These are phyloP conservation scores for Sinocyclocheilus grahami DNA, from an alignment of 2,113 vertebrate genomes.

Conservation along the genomic window DNA sequence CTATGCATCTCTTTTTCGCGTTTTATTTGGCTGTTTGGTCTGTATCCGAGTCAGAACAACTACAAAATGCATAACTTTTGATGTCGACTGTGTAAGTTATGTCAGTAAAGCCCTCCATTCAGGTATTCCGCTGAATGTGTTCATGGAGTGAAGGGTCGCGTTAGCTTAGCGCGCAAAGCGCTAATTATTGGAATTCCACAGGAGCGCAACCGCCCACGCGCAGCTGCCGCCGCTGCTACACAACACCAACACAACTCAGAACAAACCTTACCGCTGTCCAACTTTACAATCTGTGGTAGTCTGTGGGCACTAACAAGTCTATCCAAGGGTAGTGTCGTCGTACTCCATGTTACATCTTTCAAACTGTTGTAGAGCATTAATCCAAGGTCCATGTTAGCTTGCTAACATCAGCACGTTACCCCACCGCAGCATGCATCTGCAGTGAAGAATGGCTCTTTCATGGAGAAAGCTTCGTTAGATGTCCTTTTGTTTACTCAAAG, in stretches of 20 bases:
- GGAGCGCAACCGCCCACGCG: constrained; percentile 52
- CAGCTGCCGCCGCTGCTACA: background rate
- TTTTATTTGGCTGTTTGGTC: background rate
- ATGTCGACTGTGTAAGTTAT: background rate
- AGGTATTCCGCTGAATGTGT: background rate
- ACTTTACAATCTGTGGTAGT: constrained; percentile 88
- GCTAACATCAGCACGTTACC: constrained; percentile 51
- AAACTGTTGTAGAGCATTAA: constrained; percentile 83
- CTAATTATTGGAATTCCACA: constrained; percentile 53
- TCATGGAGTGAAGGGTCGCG: background rate
- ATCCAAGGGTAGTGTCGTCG: constrained; percentile 86
- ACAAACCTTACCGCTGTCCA: constrained; percentile 82
- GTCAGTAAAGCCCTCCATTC: background rate
- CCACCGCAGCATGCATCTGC: constrained; percentile 54
- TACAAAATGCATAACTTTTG: background rate
- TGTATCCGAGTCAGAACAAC: background rate
- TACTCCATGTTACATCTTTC: constrained; percentile 94
- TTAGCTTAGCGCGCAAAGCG: constrained; percentile 34
- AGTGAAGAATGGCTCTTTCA: constrained; percentile 38
- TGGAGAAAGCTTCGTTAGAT: constrained; percentile 56
- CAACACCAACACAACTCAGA: background rate
- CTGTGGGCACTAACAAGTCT: constrained; percentile 89
- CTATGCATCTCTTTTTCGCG: background rate
- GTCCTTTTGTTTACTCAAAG: constrained; percentile 47
- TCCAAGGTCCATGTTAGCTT: constrained; percentile 78